A percentile compares a stretch with the other conserved stretches of the same genome.
Conservation (phyloP, 37 sponge, comb jelly and placozoan genomes). For the Petrosia ficiformis region DNA sequence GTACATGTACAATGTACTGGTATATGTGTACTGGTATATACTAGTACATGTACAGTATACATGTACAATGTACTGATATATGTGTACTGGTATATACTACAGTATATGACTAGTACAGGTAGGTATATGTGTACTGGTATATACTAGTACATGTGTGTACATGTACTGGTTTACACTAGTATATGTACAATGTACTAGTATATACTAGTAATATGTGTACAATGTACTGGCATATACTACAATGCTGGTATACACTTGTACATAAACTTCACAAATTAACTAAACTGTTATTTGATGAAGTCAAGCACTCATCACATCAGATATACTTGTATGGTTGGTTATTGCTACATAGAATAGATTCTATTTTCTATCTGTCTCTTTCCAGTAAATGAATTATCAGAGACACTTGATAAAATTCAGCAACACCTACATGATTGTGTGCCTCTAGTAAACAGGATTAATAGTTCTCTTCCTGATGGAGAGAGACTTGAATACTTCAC, state of each 20-base stretch:
- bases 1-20: background rate
- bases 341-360: background rate
- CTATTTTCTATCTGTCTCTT: background rate
- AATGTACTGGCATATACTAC: background rate
- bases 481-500: slow-evolving; percentile 30
- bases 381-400: slow-evolving; percentile 45
- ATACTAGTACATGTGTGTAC: too few relatives aligned
- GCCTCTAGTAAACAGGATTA: slow-evolving; percentile 36
- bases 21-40: too few relatives aligned
- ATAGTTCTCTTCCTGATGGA: slow-evolving; percentile 32
- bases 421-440: slow-evolving; percentile 17
- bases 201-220: too few relatives aligned
- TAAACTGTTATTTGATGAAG: too few relatives aligned
- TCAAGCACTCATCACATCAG: background rate
- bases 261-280: background rate
- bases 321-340: background rate
- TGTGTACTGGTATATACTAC: too few relatives aligned
- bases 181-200: too few relatives aligned
- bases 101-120: too few relatives aligned
- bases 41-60: too few relatives aligned
- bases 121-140: too few relatives aligned
- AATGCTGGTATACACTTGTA: background rate
- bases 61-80: too few relatives aligned
- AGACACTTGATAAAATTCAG: slow-evolving; percentile 21
- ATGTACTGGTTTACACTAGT: too few relatives aligned